phyloP scores from a whole-genome alignment of 1,140 invertebrate genomes.

The Ceratina japonica region DNA sequence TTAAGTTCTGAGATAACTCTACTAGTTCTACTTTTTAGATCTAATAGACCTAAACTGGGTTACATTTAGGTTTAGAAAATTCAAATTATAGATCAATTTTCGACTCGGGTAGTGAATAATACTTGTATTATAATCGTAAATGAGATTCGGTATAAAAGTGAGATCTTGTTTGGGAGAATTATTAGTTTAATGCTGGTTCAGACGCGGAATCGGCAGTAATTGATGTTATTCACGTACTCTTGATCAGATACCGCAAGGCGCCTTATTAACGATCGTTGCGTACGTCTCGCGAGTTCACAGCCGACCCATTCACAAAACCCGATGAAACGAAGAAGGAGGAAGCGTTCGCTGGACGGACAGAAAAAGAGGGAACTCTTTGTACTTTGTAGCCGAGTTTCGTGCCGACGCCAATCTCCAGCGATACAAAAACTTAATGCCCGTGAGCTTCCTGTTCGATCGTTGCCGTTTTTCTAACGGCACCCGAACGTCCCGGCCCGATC shows the following conservation, averaged over 20 bases:
- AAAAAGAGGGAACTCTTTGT: constrained; percentile 35
- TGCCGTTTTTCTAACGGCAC: constrained; percentile 48
- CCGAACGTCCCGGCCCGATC: constrained; percentile 36
- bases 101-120: too few species aligned
- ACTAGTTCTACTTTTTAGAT: too few species aligned
- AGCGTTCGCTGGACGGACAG: not conserved
- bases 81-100: too few species aligned
- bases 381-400: constrained; percentile 2
- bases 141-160: too few species aligned
- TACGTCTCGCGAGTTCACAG: constrained; percentile 47
- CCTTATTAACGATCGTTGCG: constrained; percentile 66
- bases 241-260: constrained; percentile 66
- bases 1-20: too few species aligned
- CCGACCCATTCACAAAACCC: constrained; percentile 54
- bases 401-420: constrained; percentile 25
- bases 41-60: too few species aligned
- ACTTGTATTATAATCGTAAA: too few species aligned
- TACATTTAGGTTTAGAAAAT: too few species aligned
- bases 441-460: constrained; percentile 50
- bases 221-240: constrained; percentile 53
- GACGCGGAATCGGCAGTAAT: constrained; percentile 45
- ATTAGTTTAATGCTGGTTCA: not conserved
- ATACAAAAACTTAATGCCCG: constrained; percentile 64
- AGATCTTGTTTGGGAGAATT: not conserved
- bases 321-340: constrained; percentile 18